A percentile compares a stretch with the other conserved stretches of the same genome.
These are phyloP conservation scores for Drosophila lowei DNA, from an alignment of 1,140 invertebrate genomes.

Conservation along the genomic window DNA sequence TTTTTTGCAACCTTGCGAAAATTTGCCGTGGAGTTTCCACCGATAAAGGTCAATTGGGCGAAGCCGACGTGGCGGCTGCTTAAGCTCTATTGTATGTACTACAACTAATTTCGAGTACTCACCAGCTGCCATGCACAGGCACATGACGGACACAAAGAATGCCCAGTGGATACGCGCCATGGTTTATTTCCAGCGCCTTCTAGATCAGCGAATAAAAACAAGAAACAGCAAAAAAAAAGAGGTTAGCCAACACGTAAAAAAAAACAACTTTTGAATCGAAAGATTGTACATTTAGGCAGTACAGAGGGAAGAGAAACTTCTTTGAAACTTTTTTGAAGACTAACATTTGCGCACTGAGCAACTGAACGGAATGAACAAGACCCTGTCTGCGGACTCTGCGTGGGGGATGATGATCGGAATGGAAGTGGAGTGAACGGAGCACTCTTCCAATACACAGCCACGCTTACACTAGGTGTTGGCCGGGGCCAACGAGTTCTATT, in stretches of 20 bases:
- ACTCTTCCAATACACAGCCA: conserved; percentile 83
- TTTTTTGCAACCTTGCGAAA: conserved; percentile 57
- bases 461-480: conserved; percentile 83
- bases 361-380: conserved; percentile 28
- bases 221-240: conserved; percentile 21
- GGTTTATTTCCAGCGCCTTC: conserved; percentile 57
- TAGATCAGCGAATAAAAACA: conserved; percentile 49
- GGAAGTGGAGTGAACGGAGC: conserved; percentile 62
- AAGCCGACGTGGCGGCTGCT: conserved; percentile 35
- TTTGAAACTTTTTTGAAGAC: conserved; percentile 23
- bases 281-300: too few species aligned
- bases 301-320: conserved; percentile 5
- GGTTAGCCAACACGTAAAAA: conserved; percentile 35
- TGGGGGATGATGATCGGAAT: conserved; percentile 29
- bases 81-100: conserved; percentile 23
- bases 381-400: conserved; percentile 34
- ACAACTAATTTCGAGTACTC: conserved; percentile 51
- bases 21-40: conserved; percentile 41
- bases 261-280: conserved; percentile 4
- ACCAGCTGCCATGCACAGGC: conserved; percentile 74
- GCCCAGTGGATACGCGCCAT: conserved; percentile 77
- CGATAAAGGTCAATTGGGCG: conserved; percentile 58
- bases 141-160: conserved; percentile 65
- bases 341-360: conserved; percentile 58
- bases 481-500: conserved; percentile 81